phyloP scores from a whole-genome alignment of 2,797 vertebrate species.

The Synanceia verrucosa region DNA sequence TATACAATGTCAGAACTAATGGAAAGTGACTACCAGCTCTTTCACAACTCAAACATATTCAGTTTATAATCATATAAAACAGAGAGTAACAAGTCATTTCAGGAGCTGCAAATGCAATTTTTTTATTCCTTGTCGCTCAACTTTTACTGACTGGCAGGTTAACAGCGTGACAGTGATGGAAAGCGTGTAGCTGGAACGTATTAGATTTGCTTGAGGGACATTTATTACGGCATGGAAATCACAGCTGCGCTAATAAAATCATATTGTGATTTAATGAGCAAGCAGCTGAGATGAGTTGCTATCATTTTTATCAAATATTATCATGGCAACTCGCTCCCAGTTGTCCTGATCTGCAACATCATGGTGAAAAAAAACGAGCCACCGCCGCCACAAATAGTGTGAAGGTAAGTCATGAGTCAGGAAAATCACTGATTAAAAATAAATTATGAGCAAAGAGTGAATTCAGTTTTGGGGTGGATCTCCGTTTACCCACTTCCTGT shows the following conservation, averaged over 20 bases:
- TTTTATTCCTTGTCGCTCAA: neutral
- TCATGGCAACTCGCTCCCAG: neutral
- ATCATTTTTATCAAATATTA: neutral
- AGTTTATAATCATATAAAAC: neutral
- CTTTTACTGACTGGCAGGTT: neutral
- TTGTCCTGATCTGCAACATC: neutral
- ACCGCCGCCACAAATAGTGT: too few relatives aligned
- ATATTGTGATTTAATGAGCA: neutral
- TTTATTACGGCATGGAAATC: neutral
- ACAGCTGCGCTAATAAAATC: slow-evolving; percentile 4
- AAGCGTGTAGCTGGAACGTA: neutral
- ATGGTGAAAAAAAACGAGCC: too few relatives aligned
- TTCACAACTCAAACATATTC: neutral
- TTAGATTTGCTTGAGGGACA: neutral
- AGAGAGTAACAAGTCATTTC: neutral
- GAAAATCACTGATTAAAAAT: neutral
- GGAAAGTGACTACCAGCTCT: neutral
- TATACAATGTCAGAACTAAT: neutral
- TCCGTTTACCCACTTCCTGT: slow-evolving; percentile 6
- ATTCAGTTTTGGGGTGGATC: neutral
- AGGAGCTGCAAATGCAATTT: neutral
- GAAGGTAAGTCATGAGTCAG: too few relatives aligned
- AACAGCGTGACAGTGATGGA: neutral
- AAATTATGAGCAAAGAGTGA: neutral
- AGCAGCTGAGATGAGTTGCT: neutral